Base-by-base conservation (phyloP, 53 echinoderm and acorn worm genomes). In the Paracentrotus lividus region DNA sequence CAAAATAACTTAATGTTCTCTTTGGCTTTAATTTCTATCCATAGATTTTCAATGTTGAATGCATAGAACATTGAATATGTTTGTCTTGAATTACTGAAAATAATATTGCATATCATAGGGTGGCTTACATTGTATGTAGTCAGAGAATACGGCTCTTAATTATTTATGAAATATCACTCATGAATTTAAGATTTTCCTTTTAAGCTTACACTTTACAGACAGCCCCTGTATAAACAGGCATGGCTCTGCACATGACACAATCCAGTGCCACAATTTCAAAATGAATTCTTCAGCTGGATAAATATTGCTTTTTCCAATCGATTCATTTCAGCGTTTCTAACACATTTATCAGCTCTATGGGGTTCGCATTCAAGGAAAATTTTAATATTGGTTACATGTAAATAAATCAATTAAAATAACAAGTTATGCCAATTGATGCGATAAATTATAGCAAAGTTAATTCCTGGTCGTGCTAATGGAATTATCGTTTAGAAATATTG, bases 331-430 rank as follows among this genome's bases (percentile, higher is more conserved):
- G 72, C 72, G 72, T 32, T 38, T 7, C 72, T 36, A 18, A 21
- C 5, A 61, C 61, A 61, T 18, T 9, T n/a, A 4, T 15, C 32
- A 67, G 67, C 67, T 13, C 5, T 21, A 2, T 20, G 12, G 21
- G 72, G 18, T 36, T 72, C 40, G 29, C 15, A 36, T 8, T 36
- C 40, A 38, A 18, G 18, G 36, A 16, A 72, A 72, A 6, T 72
- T 14, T 72, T 36, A 38, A 72, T 33, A 72, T 20, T 64, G 4
- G 8, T 72, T 38, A 72, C 40, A 72, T 36, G 40, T 40, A 72
- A 72, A 72, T 72, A 72, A 72, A 72, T 72, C 72, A 72, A 72
- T 72, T 15, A 20, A 72, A 72, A 40, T 40, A 40, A 72, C 20
- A 72, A 0, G 8, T 31, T 23, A 31, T 67, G 1, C 18, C 18